phyloP scores from a whole-genome alignment of 2,113 vertebrate genomes.

The Haemorhous mexicanus region DNA sequence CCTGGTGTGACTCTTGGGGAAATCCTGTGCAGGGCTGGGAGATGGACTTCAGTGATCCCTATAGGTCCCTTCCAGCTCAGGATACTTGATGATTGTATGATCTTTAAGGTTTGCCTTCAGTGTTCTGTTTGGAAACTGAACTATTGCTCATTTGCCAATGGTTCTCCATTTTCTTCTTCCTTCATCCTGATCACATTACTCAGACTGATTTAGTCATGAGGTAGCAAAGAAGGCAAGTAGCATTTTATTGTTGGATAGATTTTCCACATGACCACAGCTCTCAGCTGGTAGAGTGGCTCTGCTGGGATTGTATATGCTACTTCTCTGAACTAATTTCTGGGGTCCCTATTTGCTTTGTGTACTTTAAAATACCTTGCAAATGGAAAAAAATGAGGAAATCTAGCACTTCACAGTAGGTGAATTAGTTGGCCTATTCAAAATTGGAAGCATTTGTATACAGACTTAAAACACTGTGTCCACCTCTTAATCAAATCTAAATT shows the following conservation, averaged over 20 bases:
- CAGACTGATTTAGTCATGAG: neutral
- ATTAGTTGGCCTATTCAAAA: neutral
- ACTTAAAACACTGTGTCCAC: neutral
- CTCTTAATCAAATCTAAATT: neutral
- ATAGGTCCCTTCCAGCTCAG: neutral
- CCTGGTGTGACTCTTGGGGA: neutral
- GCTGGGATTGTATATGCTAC: neutral
- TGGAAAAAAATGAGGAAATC: neutral
- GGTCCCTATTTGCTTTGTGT: neutral
- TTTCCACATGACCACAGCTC: neutral
- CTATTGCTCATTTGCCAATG: neutral
- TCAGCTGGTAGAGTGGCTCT: neutral
- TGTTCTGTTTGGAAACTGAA: neutral
- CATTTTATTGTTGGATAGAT: neutral
- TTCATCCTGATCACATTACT: neutral
- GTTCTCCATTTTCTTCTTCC: neutral
- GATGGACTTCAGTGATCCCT: neutral
- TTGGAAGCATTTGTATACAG: neutral
- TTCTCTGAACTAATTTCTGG: neutral
- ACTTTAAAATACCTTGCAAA: neutral
- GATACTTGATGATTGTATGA: neutral
- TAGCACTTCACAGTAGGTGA: neutral
- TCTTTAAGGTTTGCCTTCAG: neutral
- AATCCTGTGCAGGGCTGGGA: neutral
- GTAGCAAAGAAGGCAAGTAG: neutral